A percentile compares a stretch with the other conserved stretches of the same genome.
Evolutionary conservation across 2,888 invertebrate species (phyloP).

Genomic region (Macrosoma leucophasiata): DNA sequence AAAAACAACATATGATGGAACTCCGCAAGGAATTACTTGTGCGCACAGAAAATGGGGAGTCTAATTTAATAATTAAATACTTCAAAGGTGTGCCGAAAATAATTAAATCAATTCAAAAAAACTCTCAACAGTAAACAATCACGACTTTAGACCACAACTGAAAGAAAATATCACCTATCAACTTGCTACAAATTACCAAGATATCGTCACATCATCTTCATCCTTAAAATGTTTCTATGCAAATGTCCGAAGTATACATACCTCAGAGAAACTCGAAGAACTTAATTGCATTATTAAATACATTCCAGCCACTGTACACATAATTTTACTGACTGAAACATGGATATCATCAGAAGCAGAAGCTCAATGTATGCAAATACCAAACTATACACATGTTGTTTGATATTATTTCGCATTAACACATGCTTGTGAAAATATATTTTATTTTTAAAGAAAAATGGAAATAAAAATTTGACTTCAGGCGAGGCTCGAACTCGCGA

Average conservation of each 20-base stretch:
- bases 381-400: constrained; percentile 5
- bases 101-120: constrained; percentile 11
- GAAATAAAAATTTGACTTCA: too few species aligned
- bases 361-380: background rate
- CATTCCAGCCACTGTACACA: background rate
- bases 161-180: too few species aligned
- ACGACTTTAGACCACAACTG: too few species aligned
- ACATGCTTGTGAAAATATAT: too few species aligned
- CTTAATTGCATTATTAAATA: constrained; percentile 1
- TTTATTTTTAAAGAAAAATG: too few species aligned
- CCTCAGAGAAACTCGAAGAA: constrained; percentile 1
- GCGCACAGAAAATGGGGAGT: constrained; percentile 8
- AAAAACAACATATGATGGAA: constrained; percentile 2
- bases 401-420: too few species aligned
- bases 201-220: background rate
- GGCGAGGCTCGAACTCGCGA: too few species aligned
- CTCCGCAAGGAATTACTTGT: constrained; percentile 5
- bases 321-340: constrained; percentile 1
- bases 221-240: constrained; percentile 3
- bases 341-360: constrained; percentile 2
- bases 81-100: constrained; percentile 9
- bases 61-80: constrained; percentile 9
- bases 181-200: too few species aligned
- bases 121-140: too few species aligned
- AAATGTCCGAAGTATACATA: constrained; percentile 1